A percentile compares a stretch with the other conserved stretches of the same genome.
Conservation (phyloP, 2,888 invertebrate genomes). For the Drosophila dives region DNA sequence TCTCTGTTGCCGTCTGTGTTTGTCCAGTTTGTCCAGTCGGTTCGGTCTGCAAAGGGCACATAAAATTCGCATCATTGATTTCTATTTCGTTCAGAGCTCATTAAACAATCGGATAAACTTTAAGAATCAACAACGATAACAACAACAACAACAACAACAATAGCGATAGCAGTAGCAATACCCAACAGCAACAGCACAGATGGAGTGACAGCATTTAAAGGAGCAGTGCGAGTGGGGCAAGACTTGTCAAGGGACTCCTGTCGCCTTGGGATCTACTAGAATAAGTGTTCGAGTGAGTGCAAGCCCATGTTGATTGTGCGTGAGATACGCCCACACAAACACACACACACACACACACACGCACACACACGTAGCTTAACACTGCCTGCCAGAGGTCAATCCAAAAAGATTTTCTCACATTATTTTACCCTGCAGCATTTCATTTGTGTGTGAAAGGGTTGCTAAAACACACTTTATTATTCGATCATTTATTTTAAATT, state of each 20-base stretch:
- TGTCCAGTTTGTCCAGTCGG: slow-evolving; percentile 32
- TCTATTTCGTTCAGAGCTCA: slow-evolving; percentile 73
- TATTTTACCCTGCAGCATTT: slow-evolving; percentile 21
- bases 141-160: slow-evolving; percentile 15
- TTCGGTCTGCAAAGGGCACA: slow-evolving; percentile 51
- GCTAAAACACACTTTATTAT: not conserved
- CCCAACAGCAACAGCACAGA: slow-evolving; percentile 28
- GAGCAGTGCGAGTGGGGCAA: not conserved
- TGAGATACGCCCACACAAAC: slow-evolving; percentile 39
- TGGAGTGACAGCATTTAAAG: slow-evolving; percentile 48
- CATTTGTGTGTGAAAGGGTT: not conserved
- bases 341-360: slow-evolving; percentile 8
- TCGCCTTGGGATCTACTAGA: slow-evolving; percentile 23
- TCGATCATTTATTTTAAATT: not conserved
- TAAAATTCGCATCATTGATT: slow-evolving; percentile 73
- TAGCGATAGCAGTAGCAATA: slow-evolving; percentile 23
- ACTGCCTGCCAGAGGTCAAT: slow-evolving; percentile 31
- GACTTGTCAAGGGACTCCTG: not conserved
- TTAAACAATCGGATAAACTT: slow-evolving; percentile 74
- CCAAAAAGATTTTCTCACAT: slow-evolving; percentile 13
- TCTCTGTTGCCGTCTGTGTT: not conserved
- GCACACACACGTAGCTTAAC: not conserved
- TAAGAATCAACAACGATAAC: slow-evolving; percentile 51
- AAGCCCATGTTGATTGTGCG: slow-evolving; percentile 53
- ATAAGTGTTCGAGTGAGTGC: slow-evolving; percentile 7